phyloP scores from a whole-genome alignment of 2,113 vertebrate genomes.

The human region DNA sequence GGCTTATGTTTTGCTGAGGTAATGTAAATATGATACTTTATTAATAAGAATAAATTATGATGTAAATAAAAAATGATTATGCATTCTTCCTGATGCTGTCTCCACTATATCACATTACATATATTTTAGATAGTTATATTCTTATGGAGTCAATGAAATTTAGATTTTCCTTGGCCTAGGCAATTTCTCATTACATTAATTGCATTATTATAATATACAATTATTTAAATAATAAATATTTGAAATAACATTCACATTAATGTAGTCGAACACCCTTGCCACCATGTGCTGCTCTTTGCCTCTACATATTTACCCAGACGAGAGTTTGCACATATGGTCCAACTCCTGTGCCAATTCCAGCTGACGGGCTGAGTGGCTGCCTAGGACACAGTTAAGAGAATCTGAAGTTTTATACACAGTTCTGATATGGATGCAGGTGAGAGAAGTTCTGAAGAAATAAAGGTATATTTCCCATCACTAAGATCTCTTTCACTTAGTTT shows the following conservation, averaged over 20 bases:
- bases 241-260: not conserved
- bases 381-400: not conserved
- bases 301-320: not conserved
- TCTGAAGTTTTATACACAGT: not conserved
- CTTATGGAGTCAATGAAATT: not conserved
- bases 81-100: not conserved
- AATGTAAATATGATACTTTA: not conserved
- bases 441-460: not conserved
- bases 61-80: not conserved
- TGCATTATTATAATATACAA: not conserved
- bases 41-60: not conserved
- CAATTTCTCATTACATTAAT: not conserved
- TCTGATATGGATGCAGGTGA: not conserved
- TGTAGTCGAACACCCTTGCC: not conserved
- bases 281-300: not conserved
- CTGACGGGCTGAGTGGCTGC: not conserved
- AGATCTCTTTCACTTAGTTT: not conserved
- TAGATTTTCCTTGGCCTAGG: not conserved
- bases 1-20: no score
- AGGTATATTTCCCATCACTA: not conserved
- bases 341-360: accelerated
- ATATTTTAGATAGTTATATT: not conserved
- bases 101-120: not conserved
- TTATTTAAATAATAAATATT: not conserved
- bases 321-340: accelerated